A percentile compares a stretch with the other conserved stretches of the same genome.
These are phyloP conservation scores for Podilymbus podiceps DNA, from an alignment of 2,113 vertebrate genomes.

Conservation along the genomic window DNA sequence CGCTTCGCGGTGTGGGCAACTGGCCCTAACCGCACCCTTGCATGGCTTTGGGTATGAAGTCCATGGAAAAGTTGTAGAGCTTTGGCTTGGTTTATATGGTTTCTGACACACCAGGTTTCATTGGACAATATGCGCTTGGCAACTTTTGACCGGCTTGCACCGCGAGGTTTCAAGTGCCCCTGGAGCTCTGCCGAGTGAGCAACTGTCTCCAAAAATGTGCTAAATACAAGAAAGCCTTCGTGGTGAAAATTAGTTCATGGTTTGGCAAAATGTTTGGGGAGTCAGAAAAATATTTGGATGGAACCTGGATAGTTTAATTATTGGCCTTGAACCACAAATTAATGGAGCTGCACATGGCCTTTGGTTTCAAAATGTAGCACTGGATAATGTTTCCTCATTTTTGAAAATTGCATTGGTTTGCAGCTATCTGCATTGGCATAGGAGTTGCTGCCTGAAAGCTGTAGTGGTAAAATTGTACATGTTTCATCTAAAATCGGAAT, in stretches of 20 bases:
- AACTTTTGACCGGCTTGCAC: not conserved
- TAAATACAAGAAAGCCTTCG: constrained; percentile 1
- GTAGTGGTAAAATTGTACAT: not conserved
- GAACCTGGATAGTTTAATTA: constrained; percentile 37
- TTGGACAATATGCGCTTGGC: constrained; percentile 19
- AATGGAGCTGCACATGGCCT: constrained; percentile 26
- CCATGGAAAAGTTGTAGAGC: constrained; percentile 31
- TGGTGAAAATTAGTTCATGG: constrained; percentile 63
- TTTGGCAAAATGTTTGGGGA: constrained; percentile 57
- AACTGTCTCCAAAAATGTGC: constrained; percentile 42
- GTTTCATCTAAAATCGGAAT: not conserved
- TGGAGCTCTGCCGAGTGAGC: constrained; percentile 48
- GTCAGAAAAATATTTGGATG: constrained; percentile 41
- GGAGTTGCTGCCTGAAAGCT: not conserved
- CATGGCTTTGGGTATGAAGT: not conserved
- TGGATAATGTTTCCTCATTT: constrained; percentile 8
- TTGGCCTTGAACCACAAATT: constrained; percentile 41
- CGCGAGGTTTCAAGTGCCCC: not conserved
- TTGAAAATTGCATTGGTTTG: not conserved
- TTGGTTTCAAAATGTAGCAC: constrained; percentile 30
- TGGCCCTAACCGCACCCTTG: not conserved
- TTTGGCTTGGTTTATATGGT: constrained; percentile 31
- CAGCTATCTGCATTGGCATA: not conserved
- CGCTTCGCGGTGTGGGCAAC: not conserved
- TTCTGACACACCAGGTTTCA: constrained; percentile 3